These are phyloP conservation scores for Desmodus rotundus DNA, from an alignment of 2,113 vertebrate genomes.

Conservation along the genomic window DNA sequence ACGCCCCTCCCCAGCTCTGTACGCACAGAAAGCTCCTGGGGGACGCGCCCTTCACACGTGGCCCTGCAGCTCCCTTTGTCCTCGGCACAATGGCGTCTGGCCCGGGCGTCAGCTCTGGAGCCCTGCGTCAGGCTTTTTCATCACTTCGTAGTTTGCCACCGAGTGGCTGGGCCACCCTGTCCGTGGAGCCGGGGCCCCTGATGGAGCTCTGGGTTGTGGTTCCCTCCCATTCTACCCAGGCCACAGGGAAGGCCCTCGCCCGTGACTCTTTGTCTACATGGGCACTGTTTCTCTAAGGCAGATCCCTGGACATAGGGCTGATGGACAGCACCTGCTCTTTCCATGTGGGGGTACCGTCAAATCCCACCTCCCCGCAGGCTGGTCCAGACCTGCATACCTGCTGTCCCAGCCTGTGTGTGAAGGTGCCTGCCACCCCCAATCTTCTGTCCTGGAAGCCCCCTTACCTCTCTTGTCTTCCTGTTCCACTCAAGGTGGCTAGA, in stretches of 20 bases:
- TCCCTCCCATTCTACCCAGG: background rate
- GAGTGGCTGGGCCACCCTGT: background rate
- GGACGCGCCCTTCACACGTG: background rate
- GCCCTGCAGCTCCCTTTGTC: background rate
- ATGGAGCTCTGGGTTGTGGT: background rate
- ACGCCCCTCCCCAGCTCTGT: background rate
- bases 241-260: accelerated
- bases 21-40: background rate
- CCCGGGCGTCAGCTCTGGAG: accelerated
- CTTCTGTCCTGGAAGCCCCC: background rate
- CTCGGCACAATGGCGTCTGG: background rate
- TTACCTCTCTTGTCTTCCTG: background rate
- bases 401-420: accelerated
- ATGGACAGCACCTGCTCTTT: background rate
- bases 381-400: background rate
- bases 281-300: background rate
- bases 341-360: accelerated
- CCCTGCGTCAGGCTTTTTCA: background rate
- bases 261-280: background rate
- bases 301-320: background rate
- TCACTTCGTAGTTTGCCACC: background rate
- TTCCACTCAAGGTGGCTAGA: background rate
- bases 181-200: background rate
- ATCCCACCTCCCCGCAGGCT: background rate
- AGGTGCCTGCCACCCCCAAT: background rate